Evolutionary conservation across 2,797 vertebrate species (phyloP), one percentile per base, ranked within the genome.

Genomic region (Miichthys miiuy): DNA sequence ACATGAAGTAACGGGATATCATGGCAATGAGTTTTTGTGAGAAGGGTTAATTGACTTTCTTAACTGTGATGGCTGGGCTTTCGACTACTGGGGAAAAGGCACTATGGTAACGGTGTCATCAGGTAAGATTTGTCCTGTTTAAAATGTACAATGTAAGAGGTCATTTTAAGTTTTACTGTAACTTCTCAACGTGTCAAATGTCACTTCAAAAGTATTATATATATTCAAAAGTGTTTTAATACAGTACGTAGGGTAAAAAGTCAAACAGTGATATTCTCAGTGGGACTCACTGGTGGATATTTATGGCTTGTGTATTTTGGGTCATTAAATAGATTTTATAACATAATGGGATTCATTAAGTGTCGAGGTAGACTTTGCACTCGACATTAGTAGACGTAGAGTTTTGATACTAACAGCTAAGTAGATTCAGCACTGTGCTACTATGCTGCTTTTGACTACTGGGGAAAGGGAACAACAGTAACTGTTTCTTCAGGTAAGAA

Each of bases 61-160:
- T 25, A 4, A 88, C 81, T 89, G 87, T 92, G 71, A 67, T 58
- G 2, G 79, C 79, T 89, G 85, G 80, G 84, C 65, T 42, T 90
- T 93, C 1, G 79, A 89, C 6, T 47, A 83, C 38, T 95, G 94
- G 95, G 95, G 95, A 27, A 72, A 41, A 4, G 95, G 95, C 0
- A 77, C 85, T 0, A 0, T 14, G 68, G 92, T 96, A 80, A 94
- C 92, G 0, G 92, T 96, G 68, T 82, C 93, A 75, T 76, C 88
- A 82, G 93, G 94, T 95, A 91, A 85, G 92, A 80, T 44, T 58
- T 61, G 0, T 5, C 62, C 3, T 3, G 20, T 65, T 72, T 58
- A 17, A 62, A 57, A 61, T 50, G 14, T 27, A 18, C 50, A 42
- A 1, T 4, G 2, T 69, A 17, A 73, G 71, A 41, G 47, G 18